A percentile compares a stretch with the other conserved stretches of the same genome.
Conservation (phyloP, 2,888 invertebrate genomes). For the Drosophila dives region DNA sequence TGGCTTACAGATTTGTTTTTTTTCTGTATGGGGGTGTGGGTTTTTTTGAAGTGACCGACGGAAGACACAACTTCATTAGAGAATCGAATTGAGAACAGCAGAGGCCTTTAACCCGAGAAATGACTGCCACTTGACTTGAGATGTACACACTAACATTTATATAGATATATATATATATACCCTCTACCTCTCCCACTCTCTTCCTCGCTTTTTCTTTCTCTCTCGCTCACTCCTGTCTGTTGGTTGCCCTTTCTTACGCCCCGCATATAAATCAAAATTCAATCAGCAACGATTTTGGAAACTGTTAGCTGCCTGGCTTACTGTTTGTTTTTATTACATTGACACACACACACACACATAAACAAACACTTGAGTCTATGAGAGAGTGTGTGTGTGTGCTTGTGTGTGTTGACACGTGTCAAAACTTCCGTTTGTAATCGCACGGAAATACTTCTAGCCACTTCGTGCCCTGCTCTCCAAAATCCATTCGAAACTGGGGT, state of each 20-base stretch:
- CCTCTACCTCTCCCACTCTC: slow-evolving; percentile 1
- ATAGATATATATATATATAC: neutral
- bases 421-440: slow-evolving; percentile 82
- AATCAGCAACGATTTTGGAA: slow-evolving; percentile 70
- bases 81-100: slow-evolving; percentile 10
- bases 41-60: slow-evolving; percentile 72
- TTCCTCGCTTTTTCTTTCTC: neutral
- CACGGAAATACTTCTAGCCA: slow-evolving; percentile 77
- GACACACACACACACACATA: slow-evolving; percentile 53
- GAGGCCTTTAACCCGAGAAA: slow-evolving; percentile 63
- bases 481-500: slow-evolving; percentile 72
- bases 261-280: slow-evolving; percentile 81
- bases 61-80: slow-evolving; percentile 73
- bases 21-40: neutral
- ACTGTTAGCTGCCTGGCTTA: slow-evolving; percentile 46
- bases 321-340: slow-evolving; percentile 77
- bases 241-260: slow-evolving; percentile 9
- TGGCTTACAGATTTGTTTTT: slow-evolving; percentile 46
- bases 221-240: neutral
- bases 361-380: slow-evolving; percentile 25
- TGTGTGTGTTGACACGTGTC: slow-evolving; percentile 82
- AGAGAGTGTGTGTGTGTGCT: slow-evolving; percentile 15
- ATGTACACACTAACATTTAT: neutral
- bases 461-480: slow-evolving; percentile 62
- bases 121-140: slow-evolving; percentile 56